Base-by-base conservation (phyloP, 2,888 invertebrate species). In the Perithous albicinctus region DNA sequence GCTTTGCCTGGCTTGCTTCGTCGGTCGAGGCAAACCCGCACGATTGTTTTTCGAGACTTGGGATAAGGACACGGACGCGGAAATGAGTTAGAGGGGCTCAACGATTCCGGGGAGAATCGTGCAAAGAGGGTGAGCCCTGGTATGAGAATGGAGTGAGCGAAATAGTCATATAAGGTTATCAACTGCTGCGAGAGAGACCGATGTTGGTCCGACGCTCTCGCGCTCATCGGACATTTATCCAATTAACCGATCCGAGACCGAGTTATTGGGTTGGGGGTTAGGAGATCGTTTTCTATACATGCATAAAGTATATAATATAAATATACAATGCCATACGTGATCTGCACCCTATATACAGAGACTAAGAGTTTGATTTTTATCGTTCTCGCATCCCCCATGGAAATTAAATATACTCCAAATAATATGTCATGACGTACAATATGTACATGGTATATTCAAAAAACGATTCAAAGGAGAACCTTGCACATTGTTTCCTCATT, bases 201-300 rank as follows among this genome's bases (percentile, higher is more conserved):
- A 84, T 87, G 83, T 87, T n/a, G 86, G 86, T 84, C 85, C 87
- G 84, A 86, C 87, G 86, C 89, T 72, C 64, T 77, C 77, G 48
- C 72, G 87, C 89, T 90, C 90, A 88, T 90, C 89, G 91, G 92
- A 92, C 92, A 92, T 92, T 92, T 92, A 92, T 92, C 91, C 92
- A 92, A 92, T 92, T 92, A 92, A 91, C 91, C 88, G 90, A 87
- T 90, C 89, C 88, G 87, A 87, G 86, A 87, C 87, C 86, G 72
- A 72, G 72, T 72, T 46, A 59, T 29, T n/a, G 72, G 41, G 54
- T 20, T 43, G 72, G 43, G 54, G 12, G 41, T 59, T 43, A 29
- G 59, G 32, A 32, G 59, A 72, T 72, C 72, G 59, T 20, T 72
- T 59, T 29, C 56, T 29, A 29, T 20, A 29, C 32, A 43, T 32